A percentile compares a stretch with the other conserved stretches of the same genome.
phyloP scores from a whole-genome alignment of 2,888 invertebrate species.

The Dryocosmus kuriphilus region DNA sequence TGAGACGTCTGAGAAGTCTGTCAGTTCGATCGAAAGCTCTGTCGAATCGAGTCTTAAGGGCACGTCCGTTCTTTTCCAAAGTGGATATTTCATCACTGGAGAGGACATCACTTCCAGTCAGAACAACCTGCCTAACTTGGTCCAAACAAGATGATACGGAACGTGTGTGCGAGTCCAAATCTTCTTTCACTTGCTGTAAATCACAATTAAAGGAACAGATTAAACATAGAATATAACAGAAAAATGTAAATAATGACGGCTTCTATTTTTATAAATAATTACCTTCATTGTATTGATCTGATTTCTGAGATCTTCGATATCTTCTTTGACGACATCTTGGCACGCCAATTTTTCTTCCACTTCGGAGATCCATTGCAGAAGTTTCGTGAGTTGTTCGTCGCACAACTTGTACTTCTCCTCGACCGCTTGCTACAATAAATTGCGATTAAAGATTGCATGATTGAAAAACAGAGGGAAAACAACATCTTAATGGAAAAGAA shows the following conservation, averaged over 20 bases:
- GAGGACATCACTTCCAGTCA: conserved; percentile 94
- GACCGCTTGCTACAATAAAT: conserved; percentile 91
- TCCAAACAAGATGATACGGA: conserved; percentile 92
- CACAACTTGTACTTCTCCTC: conserved; percentile 96
- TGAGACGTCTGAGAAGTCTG: conserved; percentile 86
- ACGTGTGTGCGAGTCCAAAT: conserved; percentile 91
- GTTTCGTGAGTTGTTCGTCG: conserved; percentile 90
- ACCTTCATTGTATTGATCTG: conserved; percentile 94
- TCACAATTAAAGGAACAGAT: conserved; percentile 43
- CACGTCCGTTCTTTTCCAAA: conserved; percentile 91
- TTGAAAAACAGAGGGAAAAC: conserved; percentile 17
- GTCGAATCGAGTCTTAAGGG: conserved; percentile 90
- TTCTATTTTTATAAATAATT: conserved; percentile 49
- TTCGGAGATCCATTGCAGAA: conserved; percentile 92
- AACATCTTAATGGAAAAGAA: conserved; percentile 21
- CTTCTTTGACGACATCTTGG: conserved; percentile 92
- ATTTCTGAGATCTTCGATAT: conserved; percentile 90
- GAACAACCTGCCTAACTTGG: conserved; percentile 92
- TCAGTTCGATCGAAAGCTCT: conserved; percentile 89
- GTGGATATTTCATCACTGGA: conserved; percentile 94
- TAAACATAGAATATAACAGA: too few relatives aligned
- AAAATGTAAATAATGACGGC: conserved; percentile 45
- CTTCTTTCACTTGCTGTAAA: conserved; percentile 90
- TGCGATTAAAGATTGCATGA: conserved; percentile 44
- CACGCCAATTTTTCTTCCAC: conserved; percentile 91